phyloP scores from a whole-genome alignment of 1,140 invertebrate species.

The Aphis craccivora region DNA sequence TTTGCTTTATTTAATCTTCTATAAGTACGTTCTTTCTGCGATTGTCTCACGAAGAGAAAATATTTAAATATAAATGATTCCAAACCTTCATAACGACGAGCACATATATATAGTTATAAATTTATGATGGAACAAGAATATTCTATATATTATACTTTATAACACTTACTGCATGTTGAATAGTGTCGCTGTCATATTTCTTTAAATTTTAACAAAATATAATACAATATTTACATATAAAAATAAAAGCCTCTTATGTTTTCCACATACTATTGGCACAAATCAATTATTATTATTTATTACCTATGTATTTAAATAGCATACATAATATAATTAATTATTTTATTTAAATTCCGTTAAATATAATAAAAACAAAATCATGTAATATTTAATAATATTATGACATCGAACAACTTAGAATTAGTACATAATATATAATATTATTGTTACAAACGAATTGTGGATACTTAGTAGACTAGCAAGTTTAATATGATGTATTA shows the following conservation, averaged over 20 bases:
- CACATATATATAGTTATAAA: background rate
- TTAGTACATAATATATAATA: background rate
- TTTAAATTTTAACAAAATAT: background rate
- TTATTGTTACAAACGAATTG: background rate
- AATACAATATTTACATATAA: too few relatives aligned
- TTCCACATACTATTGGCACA: background rate
- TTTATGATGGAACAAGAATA: background rate
- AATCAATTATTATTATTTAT: background rate
- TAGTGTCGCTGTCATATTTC: background rate
- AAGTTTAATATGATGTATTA: background rate
- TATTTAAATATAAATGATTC: slow-evolving; percentile 27
- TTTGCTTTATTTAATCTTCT: slow-evolving; percentile 8
- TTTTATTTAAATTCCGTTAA: background rate
- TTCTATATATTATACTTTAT: background rate
- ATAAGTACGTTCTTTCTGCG: background rate
- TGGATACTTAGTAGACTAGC: background rate
- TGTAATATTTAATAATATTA: background rate
- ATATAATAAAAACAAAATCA: background rate
- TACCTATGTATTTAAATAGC: background rate
- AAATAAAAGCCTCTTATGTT: background rate
- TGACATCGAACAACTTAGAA: background rate
- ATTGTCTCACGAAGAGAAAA: background rate
- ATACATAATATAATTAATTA: background rate
- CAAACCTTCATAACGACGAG: background rate
- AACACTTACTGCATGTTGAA: background rate